phyloP scores from a whole-genome alignment of 2,888 invertebrate genomes.

The Philereme transversata region DNA sequence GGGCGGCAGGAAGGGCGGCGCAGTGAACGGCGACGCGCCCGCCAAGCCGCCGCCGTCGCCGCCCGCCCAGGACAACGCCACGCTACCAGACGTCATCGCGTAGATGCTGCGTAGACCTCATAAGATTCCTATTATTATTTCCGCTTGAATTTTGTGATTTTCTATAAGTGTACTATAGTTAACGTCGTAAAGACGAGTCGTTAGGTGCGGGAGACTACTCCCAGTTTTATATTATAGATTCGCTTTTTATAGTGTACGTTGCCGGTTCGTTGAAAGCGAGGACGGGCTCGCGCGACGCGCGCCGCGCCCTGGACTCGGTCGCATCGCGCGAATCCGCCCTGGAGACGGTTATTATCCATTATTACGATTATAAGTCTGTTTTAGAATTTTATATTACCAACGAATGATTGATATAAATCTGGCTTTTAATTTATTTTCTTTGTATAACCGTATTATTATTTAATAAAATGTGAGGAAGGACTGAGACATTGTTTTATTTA shows the following conservation, averaged over 20 bases:
- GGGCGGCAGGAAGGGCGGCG: constrained; percentile 40
- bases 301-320: constrained; percentile 2
- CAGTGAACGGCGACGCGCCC: constrained; percentile 48
- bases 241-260: constrained; percentile 78
- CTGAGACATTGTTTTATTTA: constrained; percentile 82
- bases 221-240: constrained; percentile 81
- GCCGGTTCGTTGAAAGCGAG: constrained; percentile 52
- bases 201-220: constrained; percentile 78
- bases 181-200: constrained; percentile 68
- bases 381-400: constrained; percentile 84
- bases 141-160: constrained; percentile 84
- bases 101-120: constrained; percentile 44
- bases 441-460: constrained; percentile 83
- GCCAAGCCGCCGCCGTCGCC: constrained; percentile 79
- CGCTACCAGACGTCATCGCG: constrained; percentile 79
- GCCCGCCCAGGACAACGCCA: constrained; percentile 69
- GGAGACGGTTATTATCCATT: constrained; percentile 68
- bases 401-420: constrained; percentile 80
- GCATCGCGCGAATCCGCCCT: constrained; percentile 39
- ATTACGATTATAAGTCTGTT: constrained; percentile 77
- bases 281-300: constrained; percentile 34
- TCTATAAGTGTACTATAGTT: constrained; percentile 81
- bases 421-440: constrained; percentile 83
- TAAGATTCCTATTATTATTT: constrained; percentile 79
- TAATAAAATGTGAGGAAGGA: constrained; percentile 79